Evolutionary conservation across 2,113 vertebrate species (phyloP).

Genomic region (Acanthisitta chloris): DNA sequence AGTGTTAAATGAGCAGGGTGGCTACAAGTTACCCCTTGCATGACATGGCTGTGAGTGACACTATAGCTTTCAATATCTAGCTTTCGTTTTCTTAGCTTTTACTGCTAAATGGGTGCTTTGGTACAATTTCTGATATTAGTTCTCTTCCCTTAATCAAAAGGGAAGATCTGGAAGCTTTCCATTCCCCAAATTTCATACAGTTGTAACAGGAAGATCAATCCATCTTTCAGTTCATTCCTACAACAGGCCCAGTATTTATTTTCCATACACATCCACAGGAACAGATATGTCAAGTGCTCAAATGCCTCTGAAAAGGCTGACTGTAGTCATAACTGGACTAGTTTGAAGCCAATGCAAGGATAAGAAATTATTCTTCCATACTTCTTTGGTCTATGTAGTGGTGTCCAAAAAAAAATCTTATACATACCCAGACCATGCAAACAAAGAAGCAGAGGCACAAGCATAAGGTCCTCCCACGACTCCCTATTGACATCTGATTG

Average conservation of each 20-base stretch:
- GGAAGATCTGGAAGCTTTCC: not conserved
- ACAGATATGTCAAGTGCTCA: not conserved
- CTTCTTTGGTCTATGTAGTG: not conserved
- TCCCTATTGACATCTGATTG: rapidly evolving
- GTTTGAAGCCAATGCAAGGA: not conserved
- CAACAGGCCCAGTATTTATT: not conserved
- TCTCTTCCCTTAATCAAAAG: not conserved
- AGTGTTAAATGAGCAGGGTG: not conserved
- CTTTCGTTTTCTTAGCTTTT: not conserved
- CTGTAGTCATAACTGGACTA: not conserved
- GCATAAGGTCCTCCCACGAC: not conserved
- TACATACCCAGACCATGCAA: not conserved
- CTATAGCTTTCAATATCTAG: not conserved
- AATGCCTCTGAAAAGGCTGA: not conserved
- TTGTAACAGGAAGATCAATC: not conserved
- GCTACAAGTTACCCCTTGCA: not conserved
- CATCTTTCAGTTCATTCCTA: not conserved
- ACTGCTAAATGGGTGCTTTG: not conserved
- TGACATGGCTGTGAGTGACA: not conserved
- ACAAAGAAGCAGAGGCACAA: not conserved
- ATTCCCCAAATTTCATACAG: not conserved
- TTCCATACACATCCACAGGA: not conserved
- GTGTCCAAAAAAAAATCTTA: not conserved
- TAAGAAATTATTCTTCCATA: not conserved
- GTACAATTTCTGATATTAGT: not conserved